These are phyloP conservation scores for Lepas anatifera DNA, from an alignment of 2,888 invertebrate genomes.

Conservation along the genomic window DNA sequence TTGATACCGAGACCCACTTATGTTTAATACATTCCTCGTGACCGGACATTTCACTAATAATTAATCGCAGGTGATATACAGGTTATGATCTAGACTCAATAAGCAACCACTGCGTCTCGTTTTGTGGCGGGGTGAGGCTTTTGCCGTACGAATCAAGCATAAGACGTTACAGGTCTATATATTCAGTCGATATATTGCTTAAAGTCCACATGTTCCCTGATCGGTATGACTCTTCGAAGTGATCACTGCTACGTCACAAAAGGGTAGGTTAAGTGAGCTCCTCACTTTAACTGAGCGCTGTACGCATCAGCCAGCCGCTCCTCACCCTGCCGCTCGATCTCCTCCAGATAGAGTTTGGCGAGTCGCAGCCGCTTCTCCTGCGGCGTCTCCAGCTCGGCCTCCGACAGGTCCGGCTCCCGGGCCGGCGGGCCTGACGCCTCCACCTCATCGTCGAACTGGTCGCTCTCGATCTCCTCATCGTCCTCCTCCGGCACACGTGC, in stretches of 20 bases:
- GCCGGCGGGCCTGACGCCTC: slow-evolving; percentile 6
- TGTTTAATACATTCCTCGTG: too few species aligned
- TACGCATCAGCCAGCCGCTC: too few species aligned
- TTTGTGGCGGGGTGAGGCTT: too few species aligned
- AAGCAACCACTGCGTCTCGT: too few species aligned
- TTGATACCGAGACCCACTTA: too few species aligned
- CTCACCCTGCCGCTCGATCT: slow-evolving; percentile 63
- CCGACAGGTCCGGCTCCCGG: not conserved
- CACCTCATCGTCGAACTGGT: slow-evolving; percentile 18
- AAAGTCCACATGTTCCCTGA: slow-evolving; percentile 20
- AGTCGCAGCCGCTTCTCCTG: slow-evolving; percentile 81
- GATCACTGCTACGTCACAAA: slow-evolving; percentile 11
- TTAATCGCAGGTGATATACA: too few species aligned
- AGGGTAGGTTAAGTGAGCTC: not conserved
- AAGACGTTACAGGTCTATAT: not conserved
- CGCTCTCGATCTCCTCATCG: slow-evolving; percentile 23
- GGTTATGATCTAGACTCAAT: too few species aligned
- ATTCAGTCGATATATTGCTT: not conserved
- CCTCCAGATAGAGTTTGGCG: slow-evolving; percentile 77
- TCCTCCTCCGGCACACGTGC: not conserved
- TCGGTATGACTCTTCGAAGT: too few species aligned
- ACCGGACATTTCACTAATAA: too few species aligned
- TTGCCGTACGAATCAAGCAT: too few species aligned
- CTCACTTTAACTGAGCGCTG: too few species aligned
- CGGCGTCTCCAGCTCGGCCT: slow-evolving; percentile 50